These are phyloP conservation scores for Hydrophis major DNA, from an alignment of 2,797 vertebrate species.

Conservation along the genomic window DNA sequence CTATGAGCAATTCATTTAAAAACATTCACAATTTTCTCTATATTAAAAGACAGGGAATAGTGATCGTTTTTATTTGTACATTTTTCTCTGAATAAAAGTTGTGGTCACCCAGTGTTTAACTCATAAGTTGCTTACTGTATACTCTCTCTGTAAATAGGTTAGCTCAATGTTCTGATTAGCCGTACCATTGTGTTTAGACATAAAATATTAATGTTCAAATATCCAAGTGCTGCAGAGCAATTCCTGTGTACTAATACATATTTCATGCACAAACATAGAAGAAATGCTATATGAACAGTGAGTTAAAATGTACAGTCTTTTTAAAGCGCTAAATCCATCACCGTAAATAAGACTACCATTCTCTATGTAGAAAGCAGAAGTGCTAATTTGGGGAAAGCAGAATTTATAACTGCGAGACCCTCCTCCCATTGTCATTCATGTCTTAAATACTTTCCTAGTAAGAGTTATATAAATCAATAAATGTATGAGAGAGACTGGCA, in stretches of 20 bases:
- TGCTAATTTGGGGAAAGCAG: background rate
- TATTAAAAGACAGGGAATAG: background rate
- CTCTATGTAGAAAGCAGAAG: background rate
- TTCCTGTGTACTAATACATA: constrained; percentile 21
- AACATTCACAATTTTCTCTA: background rate
- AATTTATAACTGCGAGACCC: background rate
- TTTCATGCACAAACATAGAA: constrained; percentile 23
- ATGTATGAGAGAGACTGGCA: background rate
- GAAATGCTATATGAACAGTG: constrained; percentile 4
- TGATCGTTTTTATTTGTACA: background rate
- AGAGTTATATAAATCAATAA: background rate
- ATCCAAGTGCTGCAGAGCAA: constrained; percentile 4
- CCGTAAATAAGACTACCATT: background rate
- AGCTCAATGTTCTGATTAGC: background rate
- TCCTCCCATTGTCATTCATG: background rate
- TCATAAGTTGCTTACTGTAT: background rate
- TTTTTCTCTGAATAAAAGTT: background rate
- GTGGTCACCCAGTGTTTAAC: background rate
- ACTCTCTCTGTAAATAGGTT: background rate
- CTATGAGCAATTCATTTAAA: background rate
- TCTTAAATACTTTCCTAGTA: background rate
- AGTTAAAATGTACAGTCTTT: background rate
- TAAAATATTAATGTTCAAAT: constrained; percentile 24
- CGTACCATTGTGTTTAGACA: background rate
- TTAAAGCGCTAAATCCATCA: background rate